Base-by-base conservation (phyloP, 64 coral and sea anemone genomes). In the Montipora sp. region DNA sequence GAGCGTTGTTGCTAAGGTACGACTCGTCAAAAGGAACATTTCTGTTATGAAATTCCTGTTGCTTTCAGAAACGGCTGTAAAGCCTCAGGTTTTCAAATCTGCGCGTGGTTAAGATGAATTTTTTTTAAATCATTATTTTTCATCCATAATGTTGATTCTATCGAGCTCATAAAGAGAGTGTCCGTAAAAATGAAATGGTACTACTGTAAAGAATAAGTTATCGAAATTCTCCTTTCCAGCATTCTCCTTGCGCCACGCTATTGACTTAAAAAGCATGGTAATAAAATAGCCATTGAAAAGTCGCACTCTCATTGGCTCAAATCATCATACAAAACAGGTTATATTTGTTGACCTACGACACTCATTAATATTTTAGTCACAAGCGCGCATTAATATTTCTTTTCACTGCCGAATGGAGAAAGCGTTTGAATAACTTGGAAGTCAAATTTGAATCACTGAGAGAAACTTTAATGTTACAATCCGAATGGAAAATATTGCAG, bases 331-430 rank as follows among this genome's bases (percentile, higher is more conserved):
- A 7, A 36, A 36, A 70, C 82, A 72, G 82, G 82, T 85, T 23
- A 72, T 85, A 50, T 68, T 8, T 85, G 71, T 72, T 46, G 60
- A 72, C 19, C 6, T 50, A 5, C 58, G 80, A 67, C 66, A 47
- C 82, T 43, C 66, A 71, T 85, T 63, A 85, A 85, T 85, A 85
- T 85, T 85, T 85, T 10, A 85, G 63, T 47, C 46, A n/a, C 6
- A 50, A 5, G 5, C 46, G 10, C 65, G 47, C 47, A 48, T 48
- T 71, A 72, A 72, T 71, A 50, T 48, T 36, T 19, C 43, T 3
- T 85, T 68, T 72, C n/a, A 72, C 65, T 49, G 18, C 14, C 18
- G n/a, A 18, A 71, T 46, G 65, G 46, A 48, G 14, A 72, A 48
- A 85, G 2, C 47, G 18, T 11, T 71, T 3, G 19, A 12, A 45